Percentiles rank a stretch among this genome's conserved stretches.
These are phyloP conservation scores for Nymphalis urticae DNA, from an alignment of 2,888 invertebrate species.

Conservation along the genomic window DNA sequence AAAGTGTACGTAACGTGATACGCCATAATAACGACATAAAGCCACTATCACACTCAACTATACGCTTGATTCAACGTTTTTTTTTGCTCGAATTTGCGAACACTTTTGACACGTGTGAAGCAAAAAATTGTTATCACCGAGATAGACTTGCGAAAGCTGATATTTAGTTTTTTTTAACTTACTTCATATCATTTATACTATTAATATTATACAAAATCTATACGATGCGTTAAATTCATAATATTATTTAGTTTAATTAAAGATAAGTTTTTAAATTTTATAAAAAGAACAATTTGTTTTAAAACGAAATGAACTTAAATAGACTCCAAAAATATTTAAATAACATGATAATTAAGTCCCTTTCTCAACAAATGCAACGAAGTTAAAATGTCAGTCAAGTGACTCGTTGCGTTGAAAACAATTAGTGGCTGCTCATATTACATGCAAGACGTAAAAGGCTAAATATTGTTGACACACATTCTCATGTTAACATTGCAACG, in stretches of 20 bases:
- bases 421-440: slow-evolving; percentile 38
- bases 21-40: slow-evolving; percentile 17
- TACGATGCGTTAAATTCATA: too few species aligned
- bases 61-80: too few species aligned
- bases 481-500: slow-evolving; percentile 23
- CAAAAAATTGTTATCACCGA: too few species aligned
- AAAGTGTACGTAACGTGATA: slow-evolving; percentile 39
- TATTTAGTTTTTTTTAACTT: too few species aligned
- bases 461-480: slow-evolving; percentile 36
- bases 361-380: slow-evolving; percentile 40
- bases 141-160: too few species aligned
- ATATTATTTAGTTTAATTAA: too few species aligned
- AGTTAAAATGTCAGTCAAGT: slow-evolving; percentile 41
- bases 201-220: too few species aligned
- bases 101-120: too few species aligned
- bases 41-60: slow-evolving; percentile 11
- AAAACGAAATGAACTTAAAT: background rate
- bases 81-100: too few species aligned
- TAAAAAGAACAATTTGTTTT: too few species aligned
- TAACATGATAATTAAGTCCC: slow-evolving; percentile 2
- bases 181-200: too few species aligned
- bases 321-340: background rate
- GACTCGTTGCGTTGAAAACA: slow-evolving; percentile 33
- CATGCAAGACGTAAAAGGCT: slow-evolving; percentile 32
- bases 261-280: too few species aligned